Percentiles rank a stretch among this genome's conserved stretches.
phyloP scores from a whole-genome alignment of 2,797 vertebrate species.

The Microhierax caerulescens region DNA sequence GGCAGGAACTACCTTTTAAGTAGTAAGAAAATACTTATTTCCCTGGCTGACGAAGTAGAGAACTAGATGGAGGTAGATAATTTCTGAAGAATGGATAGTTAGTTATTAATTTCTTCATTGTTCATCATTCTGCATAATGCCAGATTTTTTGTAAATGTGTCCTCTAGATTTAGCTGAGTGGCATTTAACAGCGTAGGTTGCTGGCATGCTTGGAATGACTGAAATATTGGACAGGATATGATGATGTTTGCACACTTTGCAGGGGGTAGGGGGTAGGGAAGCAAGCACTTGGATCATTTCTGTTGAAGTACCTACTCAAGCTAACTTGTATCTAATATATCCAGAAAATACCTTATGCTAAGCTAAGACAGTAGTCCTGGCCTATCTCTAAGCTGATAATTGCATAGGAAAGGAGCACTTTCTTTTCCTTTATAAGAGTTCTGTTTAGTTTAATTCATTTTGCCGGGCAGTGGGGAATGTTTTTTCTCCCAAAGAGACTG shows the following conservation, averaged over 20 bases:
- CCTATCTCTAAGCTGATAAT: neutral
- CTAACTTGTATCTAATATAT: neutral
- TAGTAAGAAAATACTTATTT: neutral
- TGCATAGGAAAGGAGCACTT: neutral
- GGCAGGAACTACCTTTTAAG: neutral
- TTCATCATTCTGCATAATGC: neutral
- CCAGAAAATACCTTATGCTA: neutral
- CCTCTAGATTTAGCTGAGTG: neutral
- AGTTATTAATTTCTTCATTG: neutral
- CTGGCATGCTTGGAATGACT: neutral
- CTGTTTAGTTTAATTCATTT: neutral
- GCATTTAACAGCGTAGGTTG: neutral
- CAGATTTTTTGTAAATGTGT: neutral
- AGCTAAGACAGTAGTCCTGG: neutral
- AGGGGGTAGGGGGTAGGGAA: too few species aligned
- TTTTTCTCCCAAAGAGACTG: neutral
- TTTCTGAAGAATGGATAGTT: neutral
- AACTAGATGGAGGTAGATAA: neutral
- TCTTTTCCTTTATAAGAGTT: neutral
- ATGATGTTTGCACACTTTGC: neutral
- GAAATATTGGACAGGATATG: neutral
- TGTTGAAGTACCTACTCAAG: neutral
- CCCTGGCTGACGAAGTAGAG: neutral
- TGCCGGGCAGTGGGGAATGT: neutral
- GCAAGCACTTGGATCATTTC: neutral